Evolutionary conservation across 53 echinoderm and acorn worm species (phyloP).

Genomic region (Glandiceps talaboti): DNA sequence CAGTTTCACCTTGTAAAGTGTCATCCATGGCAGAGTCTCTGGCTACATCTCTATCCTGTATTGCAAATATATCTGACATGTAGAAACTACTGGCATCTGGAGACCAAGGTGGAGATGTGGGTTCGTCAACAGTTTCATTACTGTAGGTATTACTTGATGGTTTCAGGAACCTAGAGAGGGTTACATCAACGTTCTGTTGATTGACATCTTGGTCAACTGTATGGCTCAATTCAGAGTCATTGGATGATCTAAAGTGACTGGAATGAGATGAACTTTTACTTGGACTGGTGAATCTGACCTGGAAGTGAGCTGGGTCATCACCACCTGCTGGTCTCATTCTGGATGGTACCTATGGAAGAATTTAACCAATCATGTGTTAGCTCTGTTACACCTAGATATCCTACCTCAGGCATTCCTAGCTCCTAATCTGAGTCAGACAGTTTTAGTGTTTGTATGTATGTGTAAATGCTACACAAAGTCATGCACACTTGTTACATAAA

Average conservation of each 20-base stretch:
- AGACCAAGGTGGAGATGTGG: neutral
- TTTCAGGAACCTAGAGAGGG: constrained; percentile 3
- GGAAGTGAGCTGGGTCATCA: neutral
- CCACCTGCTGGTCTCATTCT: neutral
- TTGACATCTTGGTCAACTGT: neutral
- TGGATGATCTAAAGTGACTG: neutral
- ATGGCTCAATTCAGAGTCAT: neutral
- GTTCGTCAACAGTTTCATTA: neutral
- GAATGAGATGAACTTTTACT: neutral
- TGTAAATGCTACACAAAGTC: too few relatives aligned
- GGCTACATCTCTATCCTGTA: neutral
- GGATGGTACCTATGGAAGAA: neutral
- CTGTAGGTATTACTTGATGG: neutral
- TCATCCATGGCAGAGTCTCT: neutral
- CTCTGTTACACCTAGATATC: too few relatives aligned
- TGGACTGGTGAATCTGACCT: neutral
- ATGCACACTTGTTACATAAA: too few relatives aligned
- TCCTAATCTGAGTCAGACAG: too few relatives aligned
- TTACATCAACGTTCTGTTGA: neutral
- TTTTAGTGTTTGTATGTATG: too few relatives aligned
- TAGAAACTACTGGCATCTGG: neutral
- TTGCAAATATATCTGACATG: neutral
- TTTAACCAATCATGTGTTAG: too few relatives aligned
- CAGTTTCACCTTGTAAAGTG: neutral
- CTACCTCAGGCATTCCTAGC: too few relatives aligned